Conservation (phyloP, 2,797 vertebrate species). For the Helarctos malayanus region DNA sequence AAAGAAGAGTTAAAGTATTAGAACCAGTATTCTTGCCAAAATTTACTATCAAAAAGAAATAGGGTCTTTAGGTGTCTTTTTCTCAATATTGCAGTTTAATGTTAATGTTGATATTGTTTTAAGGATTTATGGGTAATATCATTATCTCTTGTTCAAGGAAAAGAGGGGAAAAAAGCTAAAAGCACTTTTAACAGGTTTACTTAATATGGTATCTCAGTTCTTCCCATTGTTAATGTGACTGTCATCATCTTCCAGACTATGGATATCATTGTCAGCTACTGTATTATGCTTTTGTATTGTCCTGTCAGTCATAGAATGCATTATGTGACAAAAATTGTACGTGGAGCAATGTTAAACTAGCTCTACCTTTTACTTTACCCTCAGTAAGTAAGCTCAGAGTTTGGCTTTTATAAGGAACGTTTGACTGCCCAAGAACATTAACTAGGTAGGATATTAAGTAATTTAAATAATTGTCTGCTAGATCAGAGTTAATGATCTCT, state of each 20-base stretch:
- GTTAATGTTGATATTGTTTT: neutral
- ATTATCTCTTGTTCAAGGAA: conserved; percentile 40
- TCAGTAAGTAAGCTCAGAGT: neutral
- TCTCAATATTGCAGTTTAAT: neutral
- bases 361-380: neutral
- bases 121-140: neutral
- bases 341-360: neutral
- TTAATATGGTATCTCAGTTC: neutral
- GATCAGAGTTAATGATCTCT: conserved; percentile 18
- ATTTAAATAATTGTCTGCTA: conserved; percentile 43
- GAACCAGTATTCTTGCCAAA: neutral
- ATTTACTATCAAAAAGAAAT: neutral
- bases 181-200: neutral
- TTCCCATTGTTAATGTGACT: neutral
- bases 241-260: neutral
- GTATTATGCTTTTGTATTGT: neutral
- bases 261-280: neutral
- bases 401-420: neutral
- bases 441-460: neutral
- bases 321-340: neutral
- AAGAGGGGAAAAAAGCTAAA: neutral
- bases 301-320: neutral
- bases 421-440: neutral
- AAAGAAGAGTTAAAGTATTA: conserved; percentile 29
- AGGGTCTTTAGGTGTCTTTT: neutral